phyloP scores from a whole-genome alignment of 2,888 invertebrate genomes.

The Macrophya alboannulata region DNA sequence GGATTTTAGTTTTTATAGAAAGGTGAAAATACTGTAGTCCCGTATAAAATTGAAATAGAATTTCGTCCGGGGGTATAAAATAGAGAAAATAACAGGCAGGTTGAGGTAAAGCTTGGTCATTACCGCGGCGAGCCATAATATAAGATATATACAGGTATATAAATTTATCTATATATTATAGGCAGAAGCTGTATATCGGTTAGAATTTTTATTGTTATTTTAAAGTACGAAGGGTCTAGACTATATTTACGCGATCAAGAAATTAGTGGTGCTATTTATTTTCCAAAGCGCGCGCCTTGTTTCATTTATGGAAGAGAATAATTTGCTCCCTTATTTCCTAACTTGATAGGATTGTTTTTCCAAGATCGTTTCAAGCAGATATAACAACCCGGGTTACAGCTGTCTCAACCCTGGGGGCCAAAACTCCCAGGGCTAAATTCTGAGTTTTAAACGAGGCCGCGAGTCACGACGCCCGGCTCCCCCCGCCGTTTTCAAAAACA shows the following conservation, averaged over 20 bases:
- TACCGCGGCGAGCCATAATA: background rate
- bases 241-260: background rate
- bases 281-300: background rate
- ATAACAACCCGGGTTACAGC: conserved; percentile 1
- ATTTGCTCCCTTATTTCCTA: background rate
- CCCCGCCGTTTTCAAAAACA: conserved; percentile 26
- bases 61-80: conserved; percentile 5
- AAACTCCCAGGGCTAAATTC: background rate
- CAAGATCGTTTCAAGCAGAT: conserved; percentile 7
- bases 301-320: background rate
- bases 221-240: background rate
- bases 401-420: conserved; percentile 9
- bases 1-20: background rate
- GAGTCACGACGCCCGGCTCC: background rate
- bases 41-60: conserved; percentile 24
- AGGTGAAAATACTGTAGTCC: background rate
- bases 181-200: background rate
- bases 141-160: background rate
- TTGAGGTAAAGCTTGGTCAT: conserved; percentile 12
- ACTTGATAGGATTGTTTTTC: conserved; percentile 22
- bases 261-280: background rate
- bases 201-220: background rate
- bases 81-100: conserved; percentile 5
- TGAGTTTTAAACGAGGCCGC: conserved; percentile 9
- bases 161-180: background rate